Percentiles rank a stretch among this genome's conserved stretches.
These are phyloP conservation scores for Eristalis arbustorum DNA, from an alignment of 2,888 invertebrate genomes.

Conservation along the genomic window DNA sequence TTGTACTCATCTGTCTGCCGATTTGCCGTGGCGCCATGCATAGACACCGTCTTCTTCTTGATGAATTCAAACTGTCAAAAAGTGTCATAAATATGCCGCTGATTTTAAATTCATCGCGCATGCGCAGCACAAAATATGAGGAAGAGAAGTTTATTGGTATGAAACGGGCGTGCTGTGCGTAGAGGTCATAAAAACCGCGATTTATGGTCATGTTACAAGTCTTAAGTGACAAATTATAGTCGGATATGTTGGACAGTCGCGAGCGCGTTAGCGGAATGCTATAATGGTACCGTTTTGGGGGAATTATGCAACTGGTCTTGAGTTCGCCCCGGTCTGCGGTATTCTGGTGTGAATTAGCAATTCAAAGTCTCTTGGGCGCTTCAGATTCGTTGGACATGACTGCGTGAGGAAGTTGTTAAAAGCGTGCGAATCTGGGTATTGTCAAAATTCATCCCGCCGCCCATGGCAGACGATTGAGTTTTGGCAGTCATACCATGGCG, in stretches of 20 bases:
- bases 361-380: not conserved
- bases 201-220: slow-evolving; percentile 45
- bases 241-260: not conserved
- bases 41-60: not conserved
- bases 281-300: slow-evolving; percentile 24
- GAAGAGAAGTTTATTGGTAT: slow-evolving; percentile 14
- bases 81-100: slow-evolving; percentile 7
- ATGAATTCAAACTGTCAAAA: slow-evolving; percentile 18
- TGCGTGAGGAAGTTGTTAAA: not conserved
- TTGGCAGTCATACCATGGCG: not conserved
- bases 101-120: not conserved
- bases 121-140: not conserved
- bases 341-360: not conserved
- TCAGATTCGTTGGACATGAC: not conserved
- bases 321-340: not conserved
- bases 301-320: slow-evolving; percentile 19
- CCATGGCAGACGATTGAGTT: not conserved
- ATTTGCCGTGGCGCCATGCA: not conserved
- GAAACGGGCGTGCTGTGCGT: not conserved
- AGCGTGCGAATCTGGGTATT: not conserved
- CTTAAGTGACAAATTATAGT: slow-evolving; percentile 33
- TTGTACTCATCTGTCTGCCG: not conserved
- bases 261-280: slow-evolving; percentile 22
- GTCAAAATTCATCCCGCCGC: not conserved
- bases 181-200: slow-evolving; percentile 28